Base-by-base conservation (phyloP, 2,888 invertebrate genomes). In the Napeogenes sylphis region DNA sequence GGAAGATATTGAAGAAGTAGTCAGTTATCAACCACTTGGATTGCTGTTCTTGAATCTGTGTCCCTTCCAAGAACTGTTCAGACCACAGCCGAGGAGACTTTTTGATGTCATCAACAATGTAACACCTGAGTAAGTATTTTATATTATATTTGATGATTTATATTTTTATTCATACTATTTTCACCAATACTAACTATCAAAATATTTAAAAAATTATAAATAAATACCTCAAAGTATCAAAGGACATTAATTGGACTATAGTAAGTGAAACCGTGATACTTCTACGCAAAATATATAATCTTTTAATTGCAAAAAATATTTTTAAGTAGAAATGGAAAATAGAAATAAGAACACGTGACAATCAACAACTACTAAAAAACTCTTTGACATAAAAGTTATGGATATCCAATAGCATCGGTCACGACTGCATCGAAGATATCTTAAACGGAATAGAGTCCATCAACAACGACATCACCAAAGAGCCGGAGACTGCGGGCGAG, bases 401-500 rank as follows among this genome's bases (percentile, higher is more conserved):
- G 3, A 42, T 42, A 42, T n/a, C 62, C 64, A 68, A 2, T 64
- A 95, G 94, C 62, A 91, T 95, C 70, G 95, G 94, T 0, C 92
- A 92, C 66, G 87, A 85, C 8, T 92, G 93, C 76, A 92, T 93
- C 12, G 78, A 83, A n/a, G 92, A 92, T 53, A 92, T 92, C 56
- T 80, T 94, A 1, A 90, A 91, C 45, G 93, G 94, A 59, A 92
- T 94, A 8, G 92, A 94, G 53, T 91, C 93, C 32, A 93, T 95
- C 10, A 92, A 92, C 66, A 90, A 89, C 6, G 94, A 93, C 70
- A 91, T 97, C 42, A 85, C 89, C 56, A 91, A 92, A 30, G 92
- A 93, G 60, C 97, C 97, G 0, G 85, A 92, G 45, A 91, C 92
- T 0, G 96, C 97, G 0, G 87, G 92, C 0, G 95, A 96, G 70